Evolutionary conservation across 2,113 vertebrate genomes (phyloP).

Genomic region (Aptenodytes forsteri): DNA sequence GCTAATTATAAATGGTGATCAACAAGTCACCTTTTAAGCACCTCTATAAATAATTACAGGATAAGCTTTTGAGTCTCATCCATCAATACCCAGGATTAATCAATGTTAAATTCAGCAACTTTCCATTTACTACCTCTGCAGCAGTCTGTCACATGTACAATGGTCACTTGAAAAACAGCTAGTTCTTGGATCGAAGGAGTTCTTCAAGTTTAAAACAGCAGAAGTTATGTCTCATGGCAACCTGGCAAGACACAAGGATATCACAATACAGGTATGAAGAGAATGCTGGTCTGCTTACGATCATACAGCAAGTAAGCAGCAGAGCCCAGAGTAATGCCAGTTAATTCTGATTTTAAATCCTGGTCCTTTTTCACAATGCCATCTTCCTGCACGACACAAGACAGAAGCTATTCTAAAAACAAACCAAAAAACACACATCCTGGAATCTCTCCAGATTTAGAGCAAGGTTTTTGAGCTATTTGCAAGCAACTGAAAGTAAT

Average conservation of each 20-base stretch:
- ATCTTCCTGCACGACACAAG: not conserved
- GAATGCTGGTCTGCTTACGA: not conserved
- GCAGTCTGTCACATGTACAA: not conserved
- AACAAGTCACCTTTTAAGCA: slow-evolving; percentile 22
- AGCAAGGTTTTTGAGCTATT: not conserved
- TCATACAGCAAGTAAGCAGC: not conserved
- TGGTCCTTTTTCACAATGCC: not conserved
- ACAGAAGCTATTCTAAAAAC: not conserved
- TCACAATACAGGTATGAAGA: not conserved
- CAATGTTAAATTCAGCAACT: not conserved
- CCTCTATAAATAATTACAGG: slow-evolving; percentile 22
- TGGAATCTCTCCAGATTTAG: not conserved
- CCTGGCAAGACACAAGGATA: not conserved
- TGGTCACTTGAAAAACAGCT: not conserved
- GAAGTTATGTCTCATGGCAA: not conserved
- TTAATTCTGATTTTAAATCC: not conserved
- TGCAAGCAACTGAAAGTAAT: slow-evolving; percentile 21
- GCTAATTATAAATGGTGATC: not conserved
- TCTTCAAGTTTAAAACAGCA: not conserved
- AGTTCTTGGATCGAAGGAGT: not conserved
- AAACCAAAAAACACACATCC: not conserved
- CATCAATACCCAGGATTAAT: not conserved
- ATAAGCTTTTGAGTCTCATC: slow-evolving; percentile 19
- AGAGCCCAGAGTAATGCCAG: not conserved
- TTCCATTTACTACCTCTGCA: not conserved